phyloP scores from a whole-genome alignment of 2,113 vertebrate genomes.

The Marmota flaviventris region DNA sequence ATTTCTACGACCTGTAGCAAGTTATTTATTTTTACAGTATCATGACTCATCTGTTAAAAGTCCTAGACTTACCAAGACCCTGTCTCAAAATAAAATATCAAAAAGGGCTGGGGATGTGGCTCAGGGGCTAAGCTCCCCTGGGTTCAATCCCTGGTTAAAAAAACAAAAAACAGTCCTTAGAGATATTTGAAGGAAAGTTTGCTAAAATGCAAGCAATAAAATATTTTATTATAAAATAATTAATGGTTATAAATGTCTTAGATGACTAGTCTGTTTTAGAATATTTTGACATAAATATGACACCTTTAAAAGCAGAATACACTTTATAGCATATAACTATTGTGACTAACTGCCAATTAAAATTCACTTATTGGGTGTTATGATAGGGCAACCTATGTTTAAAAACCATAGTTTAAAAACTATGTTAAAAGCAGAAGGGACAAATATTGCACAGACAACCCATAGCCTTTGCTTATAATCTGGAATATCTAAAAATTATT shows the following conservation, averaged over 20 bases:
- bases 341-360: background rate
- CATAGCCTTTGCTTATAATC: background rate
- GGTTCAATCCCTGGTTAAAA: no score
- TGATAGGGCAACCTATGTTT: background rate
- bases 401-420: no score
- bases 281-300: slow-evolving; percentile 35
- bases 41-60: background rate
- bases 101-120: no score
- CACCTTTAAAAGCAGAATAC: slow-evolving; percentile 29
- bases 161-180: no score
- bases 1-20: slow-evolving; percentile 42
- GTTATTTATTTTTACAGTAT: slow-evolving; percentile 43
- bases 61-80: background rate
- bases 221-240: slow-evolving; percentile 53
- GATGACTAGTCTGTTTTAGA: slow-evolving; percentile 32
- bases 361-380: slow-evolving; percentile 23
- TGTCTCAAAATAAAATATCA: no score
- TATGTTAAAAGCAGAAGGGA: background rate
- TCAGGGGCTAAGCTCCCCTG: no score
- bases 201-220: slow-evolving; percentile 37
- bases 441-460: background rate
- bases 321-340: background rate
- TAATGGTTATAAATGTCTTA: slow-evolving; percentile 26
- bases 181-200: slow-evolving; percentile 21
- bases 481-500: slow-evolving; percentile 42